phyloP scores from a whole-genome alignment of 2,797 vertebrate species.

The Semotilus atromaculatus region DNA sequence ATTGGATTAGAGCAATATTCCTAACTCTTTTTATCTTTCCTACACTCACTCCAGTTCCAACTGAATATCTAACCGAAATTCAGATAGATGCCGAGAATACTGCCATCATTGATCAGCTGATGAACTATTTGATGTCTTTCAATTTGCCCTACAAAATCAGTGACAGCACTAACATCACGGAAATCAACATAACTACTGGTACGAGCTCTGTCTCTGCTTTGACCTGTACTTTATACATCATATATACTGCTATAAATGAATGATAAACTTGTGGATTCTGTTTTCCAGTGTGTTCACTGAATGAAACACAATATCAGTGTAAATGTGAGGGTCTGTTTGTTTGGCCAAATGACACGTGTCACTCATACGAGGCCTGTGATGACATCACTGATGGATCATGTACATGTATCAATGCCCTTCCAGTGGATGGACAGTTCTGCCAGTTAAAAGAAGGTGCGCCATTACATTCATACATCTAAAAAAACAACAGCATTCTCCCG shows the following conservation, averaged over 20 bases:
- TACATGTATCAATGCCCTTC: slow-evolving; percentile 67
- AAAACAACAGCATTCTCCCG: background rate
- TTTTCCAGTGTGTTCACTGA: slow-evolving; percentile 37
- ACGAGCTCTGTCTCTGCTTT: background rate
- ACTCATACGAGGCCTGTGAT: slow-evolving; percentile 59
- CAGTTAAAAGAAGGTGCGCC: slow-evolving; percentile 72
- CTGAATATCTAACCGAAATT: slow-evolving; percentile 48
- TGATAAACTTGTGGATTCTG: slow-evolving; percentile 9
- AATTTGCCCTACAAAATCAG: slow-evolving; percentile 46
- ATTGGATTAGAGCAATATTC: background rate
- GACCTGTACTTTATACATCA: background rate
- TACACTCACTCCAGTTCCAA: slow-evolving; percentile 26
- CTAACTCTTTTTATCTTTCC: background rate
- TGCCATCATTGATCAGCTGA: slow-evolving; percentile 39
- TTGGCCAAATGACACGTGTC: slow-evolving; percentile 51
- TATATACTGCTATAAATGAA: background rate
- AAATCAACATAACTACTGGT: slow-evolving; percentile 50
- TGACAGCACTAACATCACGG: slow-evolving; percentile 38
- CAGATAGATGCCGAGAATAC: slow-evolving; percentile 48
- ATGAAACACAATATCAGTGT: slow-evolving; percentile 30
- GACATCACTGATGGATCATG: slow-evolving; percentile 60
- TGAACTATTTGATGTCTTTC: slow-evolving; percentile 23
- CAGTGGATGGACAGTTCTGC: slow-evolving; percentile 72
- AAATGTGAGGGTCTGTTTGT: slow-evolving; percentile 48
- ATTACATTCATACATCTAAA: background rate